Base-by-base conservation (phyloP, 2,797 vertebrate species). In the Glyptemys insculpta region DNA sequence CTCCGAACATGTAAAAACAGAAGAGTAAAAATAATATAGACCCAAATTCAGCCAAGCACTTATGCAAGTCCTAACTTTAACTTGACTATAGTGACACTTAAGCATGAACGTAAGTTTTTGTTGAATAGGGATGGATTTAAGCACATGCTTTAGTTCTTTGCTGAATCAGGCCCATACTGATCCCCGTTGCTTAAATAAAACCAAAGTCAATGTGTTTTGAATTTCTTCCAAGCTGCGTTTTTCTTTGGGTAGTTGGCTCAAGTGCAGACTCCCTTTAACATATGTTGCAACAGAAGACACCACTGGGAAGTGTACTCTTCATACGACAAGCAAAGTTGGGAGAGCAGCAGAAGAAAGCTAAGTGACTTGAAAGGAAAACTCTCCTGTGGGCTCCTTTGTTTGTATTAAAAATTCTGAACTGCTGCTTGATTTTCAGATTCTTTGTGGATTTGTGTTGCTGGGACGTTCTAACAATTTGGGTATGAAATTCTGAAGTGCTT, bases 171-270 rank as follows among this genome's bases (percentile, higher is more conserved):
- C 16, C 27, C 1, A 0, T 0, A 3, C 54, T 31, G 79, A 49
- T 87, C 10, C 6, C 41, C 8, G 9, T 12, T 79, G 15, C 59
- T 90, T 34, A 11, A 31, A 86, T 92, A 68, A 96, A 96, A 91
- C 76, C 83, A 89, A 93, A 95, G 93, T 86, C 72, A 8, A 91
- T 2, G 25, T 85, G n/a, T 59, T 90, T 72, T 93, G 86, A 90
- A 92, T 97, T 94, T 85, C 49, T 92, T 91, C 74, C 25, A 37
- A 90, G 91, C 81, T 90, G 65, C 86, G 34, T 94, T 93, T 87
- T 59, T 83, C 12, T 95, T 57, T 5, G 12, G 56, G 65, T 56
- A 90, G 90, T 89, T 83, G 95, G 81, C 83, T 53, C 49, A 47
- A 74, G 79, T 79, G 44, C 15, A 37, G 90, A 81, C 90, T 82